Evolutionary conservation across 2,888 invertebrate genomes (phyloP).

Genomic region (Parthenolecanium corni): DNA sequence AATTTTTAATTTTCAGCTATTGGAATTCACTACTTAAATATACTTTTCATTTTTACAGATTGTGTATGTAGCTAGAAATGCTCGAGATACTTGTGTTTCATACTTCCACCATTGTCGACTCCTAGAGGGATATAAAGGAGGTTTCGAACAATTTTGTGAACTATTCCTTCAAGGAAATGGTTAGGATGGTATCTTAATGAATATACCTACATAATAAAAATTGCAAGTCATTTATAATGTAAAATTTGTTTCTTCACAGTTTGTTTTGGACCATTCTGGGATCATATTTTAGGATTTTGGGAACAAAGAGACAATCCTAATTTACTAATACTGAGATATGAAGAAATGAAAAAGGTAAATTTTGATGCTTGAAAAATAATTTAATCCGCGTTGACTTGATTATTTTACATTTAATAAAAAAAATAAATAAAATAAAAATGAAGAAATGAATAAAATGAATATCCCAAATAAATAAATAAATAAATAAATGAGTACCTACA

Average conservation of each 20-base stretch:
- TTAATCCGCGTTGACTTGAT: no score
- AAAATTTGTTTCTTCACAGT: conserved; percentile 32
- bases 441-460: no score
- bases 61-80: conserved; percentile 78
- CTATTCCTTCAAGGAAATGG: conserved; percentile 55
- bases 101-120: conserved; percentile 70
- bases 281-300: conserved; percentile 49
- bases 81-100: conserved; percentile 81
- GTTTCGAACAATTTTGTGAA: conserved; percentile 63
- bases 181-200: no score
- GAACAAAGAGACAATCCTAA: conserved; percentile 55
- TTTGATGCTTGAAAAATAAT: no score
- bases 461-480: no score
- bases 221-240: neutral
- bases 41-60: conserved; percentile 54
- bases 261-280: conserved; percentile 47
- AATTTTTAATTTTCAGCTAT: no score
- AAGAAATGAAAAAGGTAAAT: conserved; percentile 59
- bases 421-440: no score
- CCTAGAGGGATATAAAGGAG: conserved; percentile 48
- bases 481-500: no score
- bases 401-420: no score
- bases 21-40: no score
- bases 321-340: conserved; percentile 65
- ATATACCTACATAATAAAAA: neutral